Conservation (phyloP, 1,140 invertebrate genomes). For the Lamellibrachia luymesi region DNA sequence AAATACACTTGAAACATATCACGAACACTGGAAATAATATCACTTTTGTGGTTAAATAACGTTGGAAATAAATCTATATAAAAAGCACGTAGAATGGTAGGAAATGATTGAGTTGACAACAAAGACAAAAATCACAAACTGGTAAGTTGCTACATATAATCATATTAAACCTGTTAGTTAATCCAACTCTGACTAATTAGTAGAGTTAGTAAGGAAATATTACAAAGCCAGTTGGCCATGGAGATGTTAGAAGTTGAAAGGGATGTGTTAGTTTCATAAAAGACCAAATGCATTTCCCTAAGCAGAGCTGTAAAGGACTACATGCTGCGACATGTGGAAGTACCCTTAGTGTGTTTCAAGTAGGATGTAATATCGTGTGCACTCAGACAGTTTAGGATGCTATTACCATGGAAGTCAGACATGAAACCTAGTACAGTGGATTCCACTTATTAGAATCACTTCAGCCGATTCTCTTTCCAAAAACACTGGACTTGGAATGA, state of each 20-base stretch:
- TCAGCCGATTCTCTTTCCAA: too few species aligned
- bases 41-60: background rate
- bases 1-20: background rate
- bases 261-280: background rate
- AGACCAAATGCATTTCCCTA: background rate
- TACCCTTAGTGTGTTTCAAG: background rate
- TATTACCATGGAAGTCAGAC: background rate
- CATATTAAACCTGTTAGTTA: background rate
- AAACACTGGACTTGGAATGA: too few species aligned
- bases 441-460: too few species aligned
- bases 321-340: background rate
- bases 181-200: background rate
- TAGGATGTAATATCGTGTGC: background rate
- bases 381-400: background rate
- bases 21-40: background rate
- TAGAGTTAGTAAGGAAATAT: background rate
- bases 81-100: background rate
- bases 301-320: background rate
- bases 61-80: background rate
- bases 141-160: background rate
- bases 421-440: background rate
- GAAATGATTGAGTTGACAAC: background rate
- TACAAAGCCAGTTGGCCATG: background rate
- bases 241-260: background rate
- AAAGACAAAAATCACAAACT: conserved; percentile 1